Percentiles rank a stretch among this genome's conserved stretches.
phyloP scores from a whole-genome alignment of 2,888 invertebrate genomes.

The Melanotus villosus region DNA sequence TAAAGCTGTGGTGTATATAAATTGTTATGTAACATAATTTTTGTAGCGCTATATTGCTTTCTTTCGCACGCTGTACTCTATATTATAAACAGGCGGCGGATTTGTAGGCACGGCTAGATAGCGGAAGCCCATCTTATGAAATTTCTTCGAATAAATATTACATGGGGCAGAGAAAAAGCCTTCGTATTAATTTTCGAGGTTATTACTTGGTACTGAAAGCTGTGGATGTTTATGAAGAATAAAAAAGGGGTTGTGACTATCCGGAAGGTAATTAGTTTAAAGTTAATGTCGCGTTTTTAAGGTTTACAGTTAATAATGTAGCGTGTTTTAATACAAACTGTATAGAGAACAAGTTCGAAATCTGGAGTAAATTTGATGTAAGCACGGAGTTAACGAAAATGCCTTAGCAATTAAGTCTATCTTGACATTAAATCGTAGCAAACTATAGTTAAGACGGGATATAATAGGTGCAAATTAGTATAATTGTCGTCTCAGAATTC shows the following conservation, averaged over 20 bases:
- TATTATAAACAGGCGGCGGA: conserved; percentile 38
- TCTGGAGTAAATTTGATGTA: conserved; percentile 40
- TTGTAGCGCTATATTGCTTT: conserved; percentile 46
- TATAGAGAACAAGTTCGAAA: conserved; percentile 24
- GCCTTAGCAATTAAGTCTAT: conserved; percentile 63
- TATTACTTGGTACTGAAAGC: background rate
- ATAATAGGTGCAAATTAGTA: conserved; percentile 68
- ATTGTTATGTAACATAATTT: conserved; percentile 48
- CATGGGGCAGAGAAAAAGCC: background rate
- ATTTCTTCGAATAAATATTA: conserved; percentile 30
- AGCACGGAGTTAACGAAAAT: conserved; percentile 50
- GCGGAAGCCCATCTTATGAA: conserved; percentile 28
- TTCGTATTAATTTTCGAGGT: conserved; percentile 1
- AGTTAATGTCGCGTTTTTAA: background rate
- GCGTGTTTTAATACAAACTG: background rate
- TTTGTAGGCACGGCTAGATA: conserved; percentile 34
- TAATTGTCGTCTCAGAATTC: conserved; percentile 67
- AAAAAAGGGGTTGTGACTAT: too few relatives aligned
- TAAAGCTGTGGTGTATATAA: conserved; percentile 47
- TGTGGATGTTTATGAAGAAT: too few relatives aligned
- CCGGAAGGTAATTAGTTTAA: too few relatives aligned
- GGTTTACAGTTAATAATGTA: conserved; percentile 4
- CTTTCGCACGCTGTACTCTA: conserved; percentile 38
- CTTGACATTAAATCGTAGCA: conserved; percentile 62
- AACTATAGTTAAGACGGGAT: conserved; percentile 60